Evolutionary conservation across 1,140 invertebrate species (phyloP).

Genomic region (Dreissena polymorpha): DNA sequence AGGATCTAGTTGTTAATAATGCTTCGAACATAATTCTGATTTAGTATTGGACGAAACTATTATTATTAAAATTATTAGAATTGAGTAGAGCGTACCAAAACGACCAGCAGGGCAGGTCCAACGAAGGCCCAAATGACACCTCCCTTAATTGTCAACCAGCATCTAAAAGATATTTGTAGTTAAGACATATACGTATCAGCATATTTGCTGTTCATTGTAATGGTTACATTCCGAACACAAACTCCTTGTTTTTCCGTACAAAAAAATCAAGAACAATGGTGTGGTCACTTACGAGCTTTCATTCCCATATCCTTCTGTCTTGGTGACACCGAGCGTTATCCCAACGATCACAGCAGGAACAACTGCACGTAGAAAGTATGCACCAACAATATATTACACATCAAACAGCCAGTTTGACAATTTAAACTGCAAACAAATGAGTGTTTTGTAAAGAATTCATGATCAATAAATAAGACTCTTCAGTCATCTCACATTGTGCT

Average conservation of each 20-base stretch:
- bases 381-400: neutral
- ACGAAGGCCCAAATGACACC: conserved; percentile 20
- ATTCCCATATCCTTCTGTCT: conserved; percentile 16
- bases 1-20: neutral
- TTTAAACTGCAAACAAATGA: neutral
- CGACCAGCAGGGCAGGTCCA: neutral
- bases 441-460: neutral
- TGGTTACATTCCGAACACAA: neutral
- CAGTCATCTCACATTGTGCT: neutral
- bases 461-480: neutral
- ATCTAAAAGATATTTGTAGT: neutral
- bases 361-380: conserved; percentile 6
- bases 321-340: conserved; percentile 1
- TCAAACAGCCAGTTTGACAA: neutral
- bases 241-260: neutral
- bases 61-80: neutral
- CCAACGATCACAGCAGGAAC: conserved; percentile 24
- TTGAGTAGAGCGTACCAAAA: neutral
- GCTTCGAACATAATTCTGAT: neutral
- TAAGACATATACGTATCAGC: neutral
- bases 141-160: conserved; percentile 57
- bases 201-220: neutral
- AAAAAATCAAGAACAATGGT: neutral
- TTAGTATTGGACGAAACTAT: neutral
- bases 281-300: conserved; percentile 15